Evolutionary conservation across 92 coral and sea anemone species (phyloP), one percentile per base, ranked within the genome.

Genomic region (Bergia sp.): DNA sequence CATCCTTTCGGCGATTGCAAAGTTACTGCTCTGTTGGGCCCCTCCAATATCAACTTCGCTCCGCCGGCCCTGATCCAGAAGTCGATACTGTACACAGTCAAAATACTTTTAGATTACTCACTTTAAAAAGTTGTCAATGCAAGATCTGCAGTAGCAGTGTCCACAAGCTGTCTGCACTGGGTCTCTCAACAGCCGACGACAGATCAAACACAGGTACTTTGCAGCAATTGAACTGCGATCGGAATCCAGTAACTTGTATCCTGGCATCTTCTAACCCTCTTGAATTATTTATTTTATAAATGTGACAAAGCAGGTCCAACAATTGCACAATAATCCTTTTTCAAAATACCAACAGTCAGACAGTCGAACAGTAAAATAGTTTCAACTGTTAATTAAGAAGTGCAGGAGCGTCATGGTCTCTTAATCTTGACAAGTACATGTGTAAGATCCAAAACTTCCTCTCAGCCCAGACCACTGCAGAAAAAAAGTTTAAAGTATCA

Each of bases 91-190:
- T 29, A 29, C 29, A 29, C 29, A 29, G 29, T 29, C 29, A 29
- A 29, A 29, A 29, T 29, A 29, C 29, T 29, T 29, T 29, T 29
- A 29, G 29, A 29, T 29, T 45, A 65, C 72, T 65, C 72, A 65
- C 72, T 5, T 3, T 0, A 23, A 18, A 18, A 65, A 73, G 15
- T n/a, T n/a, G 37, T n/a, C 0, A 7, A 73, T 37, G 43, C 77
- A 73, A 29, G 77, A 73, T 73, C 41, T 29, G 77, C 77, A 73
- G 42, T 73, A 73, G 16, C 77, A 73, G 6, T 73, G 77, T 3
- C 77, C 77, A 73, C 77, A 73, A 7, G 77, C 8, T 37, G 77
- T 73, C 77, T 73, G 77, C 16, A 36, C 15, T 37, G 77, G 77
- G 42, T 73, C 77, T 73, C 38, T 73, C 18, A 73, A 40, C 42